phyloP scores from a whole-genome alignment of 2,113 vertebrate species.

The Sinocyclocheilus grahami region DNA sequence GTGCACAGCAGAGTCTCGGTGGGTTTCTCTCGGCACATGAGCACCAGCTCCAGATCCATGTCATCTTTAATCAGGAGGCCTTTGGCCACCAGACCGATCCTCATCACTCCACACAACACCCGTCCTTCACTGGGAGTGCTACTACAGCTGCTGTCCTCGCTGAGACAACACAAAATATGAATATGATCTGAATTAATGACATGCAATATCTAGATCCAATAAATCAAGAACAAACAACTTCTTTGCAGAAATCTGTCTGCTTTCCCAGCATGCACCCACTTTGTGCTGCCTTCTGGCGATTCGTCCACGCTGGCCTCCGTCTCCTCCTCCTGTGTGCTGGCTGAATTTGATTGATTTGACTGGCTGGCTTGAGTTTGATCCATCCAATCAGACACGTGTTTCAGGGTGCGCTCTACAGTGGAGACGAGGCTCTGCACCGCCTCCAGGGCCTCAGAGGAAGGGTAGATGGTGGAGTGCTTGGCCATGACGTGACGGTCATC shows the following conservation, averaged over 20 bases:
- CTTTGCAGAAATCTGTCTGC: neutral
- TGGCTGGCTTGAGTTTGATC: conserved; percentile 79
- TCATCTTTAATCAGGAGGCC: conserved; percentile 98
- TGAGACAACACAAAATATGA: conserved; percentile 57
- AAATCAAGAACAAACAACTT: neutral
- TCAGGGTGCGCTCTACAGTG: conserved; percentile 95
- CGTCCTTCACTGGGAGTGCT: conserved; percentile 68
- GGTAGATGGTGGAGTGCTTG: conserved; percentile 97
- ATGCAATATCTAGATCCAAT: neutral
- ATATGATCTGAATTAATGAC: neutral
- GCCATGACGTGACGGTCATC: conserved; percentile 99
- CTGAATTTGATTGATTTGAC: conserved; percentile 32
- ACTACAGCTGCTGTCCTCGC: conserved; percentile 80
- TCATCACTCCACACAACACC: conserved; percentile 93
- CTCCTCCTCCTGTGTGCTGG: conserved; percentile 72
- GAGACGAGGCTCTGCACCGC: conserved; percentile 97
- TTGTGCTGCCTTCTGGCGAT: conserved; percentile 77
- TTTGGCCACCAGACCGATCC: conserved; percentile 97
- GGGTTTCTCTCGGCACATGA: conserved; percentile 97
- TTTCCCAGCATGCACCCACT: conserved; percentile 73
- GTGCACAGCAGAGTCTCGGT: conserved; percentile 88
- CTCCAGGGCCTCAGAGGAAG: conserved; percentile 93
- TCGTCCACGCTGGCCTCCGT: conserved; percentile 74
- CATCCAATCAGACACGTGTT: conserved; percentile 97
- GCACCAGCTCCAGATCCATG: conserved; percentile 97